phyloP scores from a whole-genome alignment of 1,140 invertebrate genomes.

The Piezodorus guildinii region DNA sequence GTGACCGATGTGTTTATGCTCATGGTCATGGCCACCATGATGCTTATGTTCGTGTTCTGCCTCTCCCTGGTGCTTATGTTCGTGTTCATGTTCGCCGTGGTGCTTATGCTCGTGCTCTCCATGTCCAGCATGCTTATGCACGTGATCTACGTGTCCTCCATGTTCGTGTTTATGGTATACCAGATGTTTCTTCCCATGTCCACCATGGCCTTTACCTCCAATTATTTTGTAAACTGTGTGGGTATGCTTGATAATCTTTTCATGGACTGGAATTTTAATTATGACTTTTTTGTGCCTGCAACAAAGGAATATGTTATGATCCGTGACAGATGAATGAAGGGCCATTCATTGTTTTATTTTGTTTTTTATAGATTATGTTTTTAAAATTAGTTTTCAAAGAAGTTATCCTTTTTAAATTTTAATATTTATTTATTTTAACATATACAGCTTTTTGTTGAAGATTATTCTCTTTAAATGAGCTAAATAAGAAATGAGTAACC shows the following conservation, averaged over 20 bases:
- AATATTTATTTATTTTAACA: too few species aligned
- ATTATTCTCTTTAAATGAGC: too few species aligned
- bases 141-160: constrained; percentile 13
- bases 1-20: constrained; percentile 19
- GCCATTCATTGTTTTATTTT: too few species aligned
- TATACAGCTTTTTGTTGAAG: too few species aligned
- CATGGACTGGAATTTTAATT: constrained; percentile 46
- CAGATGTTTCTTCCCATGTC: neutral
- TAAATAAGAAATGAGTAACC: too few species aligned
- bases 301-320: neutral
- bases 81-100: constrained; percentile 27
- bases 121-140: constrained; percentile 8
- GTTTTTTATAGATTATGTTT: too few species aligned
- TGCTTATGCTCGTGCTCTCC: constrained; percentile 33
- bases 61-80: constrained; percentile 28
- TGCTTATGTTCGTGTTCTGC: constrained; percentile 29
- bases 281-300: constrained; percentile 38
- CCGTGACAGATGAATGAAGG: too few species aligned
- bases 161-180: constrained; percentile 14
- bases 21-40: constrained; percentile 21
- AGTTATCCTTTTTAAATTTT: too few species aligned
- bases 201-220: neutral
- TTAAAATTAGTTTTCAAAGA: too few species aligned
- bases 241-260: constrained; percentile 50
- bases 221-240: constrained; percentile 50